Conservation (phyloP, 2,113 vertebrate species). For the Neodontobutis hainanensis region DNA sequence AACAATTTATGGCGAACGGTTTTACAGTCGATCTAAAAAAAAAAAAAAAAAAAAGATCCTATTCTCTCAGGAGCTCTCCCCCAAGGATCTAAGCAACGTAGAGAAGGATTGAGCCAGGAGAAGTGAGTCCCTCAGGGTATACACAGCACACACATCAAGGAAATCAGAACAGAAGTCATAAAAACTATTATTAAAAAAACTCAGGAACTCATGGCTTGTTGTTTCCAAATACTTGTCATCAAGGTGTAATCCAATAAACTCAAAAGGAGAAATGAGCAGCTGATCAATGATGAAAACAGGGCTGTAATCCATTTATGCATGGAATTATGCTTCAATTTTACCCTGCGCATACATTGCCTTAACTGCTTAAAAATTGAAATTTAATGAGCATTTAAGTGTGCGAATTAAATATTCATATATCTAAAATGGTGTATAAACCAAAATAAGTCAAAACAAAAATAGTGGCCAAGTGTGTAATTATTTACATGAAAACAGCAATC, state of each 20-base stretch:
- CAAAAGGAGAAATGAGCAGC: neutral
- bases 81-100: slow-evolving; percentile 10
- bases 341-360: slow-evolving; percentile 7
- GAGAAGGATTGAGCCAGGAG: slow-evolving; percentile 10
- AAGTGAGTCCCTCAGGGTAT: slow-evolving; percentile 5
- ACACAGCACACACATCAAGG: slow-evolving; percentile 12
- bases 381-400: slow-evolving; percentile 33
- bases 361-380: slow-evolving; percentile 24
- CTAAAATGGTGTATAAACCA: slow-evolving; percentile 8
- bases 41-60: slow-evolving; percentile 9
- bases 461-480: too few species aligned
- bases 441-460: slow-evolving; percentile 4
- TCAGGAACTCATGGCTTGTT: neutral
- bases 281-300: slow-evolving; percentile 35
- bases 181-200: neutral
- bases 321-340: slow-evolving; percentile 3
- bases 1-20: slow-evolving; percentile 14
- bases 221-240: neutral
- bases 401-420: slow-evolving; percentile 17
- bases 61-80: slow-evolving; percentile 14
- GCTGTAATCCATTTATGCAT: slow-evolving; percentile 1
- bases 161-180: slow-evolving; percentile 9
- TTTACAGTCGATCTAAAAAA: slow-evolving; percentile 13
- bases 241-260: slow-evolving; percentile 15
- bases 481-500: too few species aligned